Evolutionary conservation across 2,888 invertebrate species (phyloP).

Genomic region (Phorcus lineatus): DNA sequence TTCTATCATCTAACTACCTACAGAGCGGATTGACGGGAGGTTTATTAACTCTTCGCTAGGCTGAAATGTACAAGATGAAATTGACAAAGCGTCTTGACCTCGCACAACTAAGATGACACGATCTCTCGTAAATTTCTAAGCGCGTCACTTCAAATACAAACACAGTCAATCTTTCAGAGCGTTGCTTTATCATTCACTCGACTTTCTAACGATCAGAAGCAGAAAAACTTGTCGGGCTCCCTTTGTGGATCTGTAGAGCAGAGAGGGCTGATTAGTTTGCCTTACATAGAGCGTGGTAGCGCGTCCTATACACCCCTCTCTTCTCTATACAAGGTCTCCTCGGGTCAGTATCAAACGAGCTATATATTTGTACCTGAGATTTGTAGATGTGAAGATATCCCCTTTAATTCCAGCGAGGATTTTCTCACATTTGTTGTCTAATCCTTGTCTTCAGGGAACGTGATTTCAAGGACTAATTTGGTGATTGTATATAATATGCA

Average conservation of each 20-base stretch:
- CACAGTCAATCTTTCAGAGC: conserved; percentile 8
- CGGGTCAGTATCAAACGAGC: background rate
- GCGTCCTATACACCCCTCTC: background rate
- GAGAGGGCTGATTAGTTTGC: conserved; percentile 3
- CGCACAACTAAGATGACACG: background rate
- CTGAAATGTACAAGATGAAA: no score
- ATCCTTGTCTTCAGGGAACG: no score
- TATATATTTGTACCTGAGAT: background rate
- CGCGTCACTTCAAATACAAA: conserved; percentile 8
- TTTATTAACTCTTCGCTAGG: no score
- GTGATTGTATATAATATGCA: no score
- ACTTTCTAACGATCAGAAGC: background rate
- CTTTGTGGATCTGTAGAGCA: background rate
- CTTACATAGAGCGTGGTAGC: background rate
- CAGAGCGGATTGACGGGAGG: no score
- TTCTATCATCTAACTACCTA: no score
- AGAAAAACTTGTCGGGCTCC: background rate
- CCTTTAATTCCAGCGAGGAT: background rate
- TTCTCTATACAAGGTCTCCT: background rate
- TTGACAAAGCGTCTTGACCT: no score
- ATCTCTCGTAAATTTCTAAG: conserved; percentile 1
- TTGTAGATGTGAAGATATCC: background rate
- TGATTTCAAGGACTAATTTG: no score
- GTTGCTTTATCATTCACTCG: background rate
- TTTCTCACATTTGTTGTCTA: background rate